Base-by-base conservation (phyloP, 2,888 invertebrate genomes). In the Lasioglossum oenotherae region DNA sequence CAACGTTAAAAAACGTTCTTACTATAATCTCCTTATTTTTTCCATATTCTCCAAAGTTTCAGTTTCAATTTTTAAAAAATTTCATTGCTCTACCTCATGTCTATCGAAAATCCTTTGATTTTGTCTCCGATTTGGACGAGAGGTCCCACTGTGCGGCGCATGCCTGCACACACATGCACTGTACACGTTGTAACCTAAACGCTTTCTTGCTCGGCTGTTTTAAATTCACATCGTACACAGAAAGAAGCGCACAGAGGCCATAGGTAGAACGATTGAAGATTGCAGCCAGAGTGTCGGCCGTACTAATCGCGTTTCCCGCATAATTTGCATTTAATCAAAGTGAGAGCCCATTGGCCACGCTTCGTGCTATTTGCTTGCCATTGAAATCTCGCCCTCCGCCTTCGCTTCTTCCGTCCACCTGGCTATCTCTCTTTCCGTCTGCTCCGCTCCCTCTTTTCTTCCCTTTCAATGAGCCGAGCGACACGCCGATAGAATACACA, bases 311-410 rank as follows among this genome's bases (percentile, higher is more conserved):
- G 93, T 94, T 94, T 91, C 90, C 94, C 93, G 92, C 93, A 94
- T 94, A 93, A 95, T 95, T 94, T 94, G 94, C 95, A 94, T 95
- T 95, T 94, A 94, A 95, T 95, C 94, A 94, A 95, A 94, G 93
- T 93, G 93, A 94, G 93, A 94, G 93, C 94, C 93, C 93, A 94
- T 94, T 94, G 94, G 93, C 93, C 93, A 90, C 91, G 93, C 91
- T 91, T 92, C 92, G 92, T 93, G 94, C 93, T 94, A 94, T 94
- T 94, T 94, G 92, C 94, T 93, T 93, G 93, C 94, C 92, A 94
- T 94, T 94, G 94, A 94, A 94, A 94, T 94, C 94, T 85, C 86
- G 79, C 85, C 64, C 76, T 78, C 60, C 74, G 27, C 27, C 77
- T 49, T n/a, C 73, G 60, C 44, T 75, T 72, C 67, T 53, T 49